Evolutionary conservation across 2,797 vertebrate genomes (phyloP).

Genomic region (Enteromius treurensis): DNA sequence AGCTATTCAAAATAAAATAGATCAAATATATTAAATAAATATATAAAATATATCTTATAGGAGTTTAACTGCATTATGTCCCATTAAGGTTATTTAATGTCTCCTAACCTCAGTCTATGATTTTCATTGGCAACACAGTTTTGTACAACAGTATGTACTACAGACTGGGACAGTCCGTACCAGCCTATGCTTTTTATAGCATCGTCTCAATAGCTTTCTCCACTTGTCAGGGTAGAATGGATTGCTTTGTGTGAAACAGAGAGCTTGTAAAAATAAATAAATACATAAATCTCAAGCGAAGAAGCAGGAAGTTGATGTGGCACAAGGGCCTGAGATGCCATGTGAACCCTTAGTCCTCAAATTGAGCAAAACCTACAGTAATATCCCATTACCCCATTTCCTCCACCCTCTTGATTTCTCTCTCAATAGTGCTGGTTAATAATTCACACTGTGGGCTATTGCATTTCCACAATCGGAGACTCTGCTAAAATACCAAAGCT

Average conservation of each 20-base stretch:
- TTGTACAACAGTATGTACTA: neutral
- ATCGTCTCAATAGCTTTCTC: conserved; percentile 15
- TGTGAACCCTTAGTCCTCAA: conserved; percentile 56
- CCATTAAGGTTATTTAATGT: neutral
- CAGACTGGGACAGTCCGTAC: conserved; percentile 1
- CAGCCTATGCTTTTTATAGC: conserved; percentile 18
- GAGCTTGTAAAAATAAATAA: conserved; percentile 46
- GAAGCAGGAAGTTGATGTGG: conserved; percentile 54
- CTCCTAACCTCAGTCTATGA: neutral
- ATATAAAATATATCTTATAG: too few species aligned
- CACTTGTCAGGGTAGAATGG: conserved; percentile 30
- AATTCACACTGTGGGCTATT: conserved; percentile 59
- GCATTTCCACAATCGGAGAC: conserved; percentile 58
- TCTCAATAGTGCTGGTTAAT: conserved; percentile 60
- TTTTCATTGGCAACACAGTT: neutral
- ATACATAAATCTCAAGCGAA: conserved; percentile 43
- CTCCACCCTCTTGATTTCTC: conserved; percentile 40
- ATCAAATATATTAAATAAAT: too few species aligned
- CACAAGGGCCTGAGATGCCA: conserved; percentile 44
- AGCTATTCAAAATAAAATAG: neutral
- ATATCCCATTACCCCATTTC: conserved; percentile 57
- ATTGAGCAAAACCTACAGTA: conserved; percentile 49
- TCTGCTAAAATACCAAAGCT: conserved; percentile 59
- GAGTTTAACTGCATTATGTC: neutral
- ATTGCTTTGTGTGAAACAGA: conserved; percentile 39